Percentiles rank a stretch among this genome's conserved stretches.
These are phyloP conservation scores for Mylabris phalerata DNA, from an alignment of 1,140 invertebrate genomes.

Conservation along the genomic window DNA sequence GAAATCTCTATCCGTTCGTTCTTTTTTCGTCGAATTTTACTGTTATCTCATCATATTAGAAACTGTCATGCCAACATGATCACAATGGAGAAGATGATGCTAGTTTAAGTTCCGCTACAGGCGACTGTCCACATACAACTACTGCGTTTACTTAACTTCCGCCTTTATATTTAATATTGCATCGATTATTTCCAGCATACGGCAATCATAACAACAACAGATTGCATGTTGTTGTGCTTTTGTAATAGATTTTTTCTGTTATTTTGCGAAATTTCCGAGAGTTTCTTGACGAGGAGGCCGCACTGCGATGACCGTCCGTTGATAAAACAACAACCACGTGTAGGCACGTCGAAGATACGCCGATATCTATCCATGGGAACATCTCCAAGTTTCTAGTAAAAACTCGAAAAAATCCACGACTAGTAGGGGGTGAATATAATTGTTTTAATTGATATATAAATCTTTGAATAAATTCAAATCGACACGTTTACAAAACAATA, in stretches of 20 bases:
- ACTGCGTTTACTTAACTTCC: conserved; percentile 14
- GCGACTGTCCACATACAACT: conserved; percentile 9
- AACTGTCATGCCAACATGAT: background rate
- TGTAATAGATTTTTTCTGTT: no score
- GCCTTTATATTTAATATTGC: conserved; percentile 2
- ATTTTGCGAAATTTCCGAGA: background rate
- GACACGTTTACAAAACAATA: no score
- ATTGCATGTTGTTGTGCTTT: background rate
- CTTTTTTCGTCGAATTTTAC: no score
- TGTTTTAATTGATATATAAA: no score
- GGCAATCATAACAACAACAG: background rate
- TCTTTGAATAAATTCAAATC: no score
- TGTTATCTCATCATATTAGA: no score
- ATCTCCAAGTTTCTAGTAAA: no score
- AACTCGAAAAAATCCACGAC: no score
- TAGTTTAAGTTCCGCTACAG: conserved; percentile 15
- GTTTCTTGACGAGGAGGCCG: background rate
- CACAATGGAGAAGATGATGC: conserved; percentile 18
- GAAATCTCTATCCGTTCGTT: no score
- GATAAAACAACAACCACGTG: background rate
- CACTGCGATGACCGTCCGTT: background rate
- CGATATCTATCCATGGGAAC: conserved; percentile 1
- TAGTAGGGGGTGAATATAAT: no score
- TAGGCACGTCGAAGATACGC: conserved; percentile 1
- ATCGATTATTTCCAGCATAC: conserved; percentile 15